phyloP scores from a whole-genome alignment of 2,888 invertebrate species.

The Tetragonula carbonaria region DNA sequence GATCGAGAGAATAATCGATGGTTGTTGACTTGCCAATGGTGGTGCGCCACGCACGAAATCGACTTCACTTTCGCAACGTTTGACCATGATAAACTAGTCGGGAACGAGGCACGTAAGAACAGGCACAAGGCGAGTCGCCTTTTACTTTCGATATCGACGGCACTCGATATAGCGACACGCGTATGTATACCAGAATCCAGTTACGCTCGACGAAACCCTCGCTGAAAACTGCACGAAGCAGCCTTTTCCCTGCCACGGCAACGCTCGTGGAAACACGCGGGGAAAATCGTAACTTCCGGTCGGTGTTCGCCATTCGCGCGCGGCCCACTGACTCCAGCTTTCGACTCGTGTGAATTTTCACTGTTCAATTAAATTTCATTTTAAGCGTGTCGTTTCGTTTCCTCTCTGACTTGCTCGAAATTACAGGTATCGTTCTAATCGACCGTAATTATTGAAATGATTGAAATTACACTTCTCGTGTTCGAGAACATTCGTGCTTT shows the following conservation, averaged over 20 bases:
- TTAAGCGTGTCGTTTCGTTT: too few species aligned
- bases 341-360: not conserved
- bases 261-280: not conserved
- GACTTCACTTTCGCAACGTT: constrained; percentile 44
- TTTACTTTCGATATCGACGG: constrained; percentile 79
- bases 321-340: not conserved
- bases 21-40: constrained; percentile 11
- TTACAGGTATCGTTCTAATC: too few species aligned
- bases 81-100: constrained; percentile 63
- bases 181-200: constrained; percentile 48
- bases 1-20: not conserved
- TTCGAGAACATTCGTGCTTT: too few species aligned
- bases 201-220: constrained; percentile 44
- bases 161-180: constrained; percentile 28
- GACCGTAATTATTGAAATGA: too few species aligned
- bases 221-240: constrained; percentile 17
- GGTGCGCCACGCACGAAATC: constrained; percentile 27
- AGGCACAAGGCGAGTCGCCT: constrained; percentile 80
- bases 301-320: too few species aligned
- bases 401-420: too few species aligned
- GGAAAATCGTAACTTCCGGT: constrained; percentile 19
- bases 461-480: too few species aligned
- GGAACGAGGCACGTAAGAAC: constrained; percentile 63
- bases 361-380: not conserved
- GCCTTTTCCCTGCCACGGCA: constrained; percentile 19